Evolutionary conservation across 2,113 vertebrate genomes (phyloP), one percentile per base, ranked within the genome.

Genomic region (Taxidea taxus): DNA sequence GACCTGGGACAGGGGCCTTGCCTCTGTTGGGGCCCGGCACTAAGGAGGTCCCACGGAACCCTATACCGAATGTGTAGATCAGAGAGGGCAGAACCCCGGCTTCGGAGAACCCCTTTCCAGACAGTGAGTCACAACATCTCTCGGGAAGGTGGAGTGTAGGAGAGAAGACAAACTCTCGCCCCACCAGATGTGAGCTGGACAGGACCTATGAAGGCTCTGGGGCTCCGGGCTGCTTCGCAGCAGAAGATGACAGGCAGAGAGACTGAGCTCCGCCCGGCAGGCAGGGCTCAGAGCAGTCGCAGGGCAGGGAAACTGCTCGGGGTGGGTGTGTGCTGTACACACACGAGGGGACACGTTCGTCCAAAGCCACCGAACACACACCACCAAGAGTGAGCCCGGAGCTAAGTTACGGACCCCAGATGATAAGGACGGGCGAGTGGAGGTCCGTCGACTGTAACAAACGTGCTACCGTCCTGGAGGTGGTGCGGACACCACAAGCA

Each of bases 401-500:
- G 0, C 34, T 25, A 1, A 74, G 23, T 47, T 2, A 4, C 0
- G 6, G n/a, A 16, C 56, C 42, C 56, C 3, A 12, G 44, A 66
- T 29, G 44, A 8, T 0, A 1, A 75, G 0, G 10, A 25, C 0
- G 1, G 0, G n/a, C 1, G 47, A 9, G 5, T 2, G 3, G 6
- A 23, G 47, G 47, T 3, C 21, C 83, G 7, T 29, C 3, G 4
- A 4, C 0, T 3, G 21, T 27, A 7, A 29, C 74, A 1, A 5
- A 16, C 0, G 15, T 6, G 1, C 44, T 34, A 27, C 70, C 21
- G 0, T 20, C 56, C 44, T 7, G 47, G 13, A 11, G 13, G 1
- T 2, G 44, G 58, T 4, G 60, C 2, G n/a, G 83, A 1, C 0
- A 2, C 29, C 0, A 31, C 21, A 42, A n/a, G 29, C 29, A 31